Base-by-base conservation (phyloP, 2,888 invertebrate species). In the Stramonita haemastoma region DNA sequence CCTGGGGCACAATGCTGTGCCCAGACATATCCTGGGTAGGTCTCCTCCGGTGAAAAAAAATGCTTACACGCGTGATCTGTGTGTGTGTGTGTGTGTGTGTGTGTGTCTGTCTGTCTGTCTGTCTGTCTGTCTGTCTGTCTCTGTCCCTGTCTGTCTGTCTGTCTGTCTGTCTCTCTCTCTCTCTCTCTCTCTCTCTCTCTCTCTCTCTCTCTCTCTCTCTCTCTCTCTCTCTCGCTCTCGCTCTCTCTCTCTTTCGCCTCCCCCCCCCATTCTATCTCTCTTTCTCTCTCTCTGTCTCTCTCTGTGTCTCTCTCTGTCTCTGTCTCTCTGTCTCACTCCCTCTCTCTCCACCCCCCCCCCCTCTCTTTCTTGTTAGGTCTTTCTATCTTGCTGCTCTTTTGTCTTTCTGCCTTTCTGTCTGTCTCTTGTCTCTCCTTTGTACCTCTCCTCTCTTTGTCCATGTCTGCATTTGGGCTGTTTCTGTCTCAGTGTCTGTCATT, bases 1-100 rank as follows among this genome's bases (percentile, higher is more conserved):
- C 22, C 60, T 60, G 60, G 46, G 46, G 26, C 95, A 95, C 66
- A 94, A 94, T 88, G 94, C 93, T 89, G 91, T 95, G 32, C 95
- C 96, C 11, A 91, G 94, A 89, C 95, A 96, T 90, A 94, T 95
- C 90, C 92, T 96, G 66, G 95, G 95, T 95, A 92, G 57, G 92
- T 19, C 34, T 81, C 0, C 15, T 32, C 34, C 15, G 32, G 32
- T 79, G 79, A 46, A 46, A 46, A 46, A 46, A 46, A 46, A 46
- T 79, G 32, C 19, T 77, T n/a, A 29, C 29, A 29, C 32, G n/a
- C 17, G 29, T 70, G 32, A 32, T 13, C 32, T 77, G 34, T 77
- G 32, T 70, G 70, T 70, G 22, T 70, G 70, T 70, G 17, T 70
- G 70, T 70, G 22, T 73, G 73, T 73, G n/a, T 1, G 26, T 73